Conservation (phyloP, 1,140 invertebrate species). For the Drosophila obscura region DNA sequence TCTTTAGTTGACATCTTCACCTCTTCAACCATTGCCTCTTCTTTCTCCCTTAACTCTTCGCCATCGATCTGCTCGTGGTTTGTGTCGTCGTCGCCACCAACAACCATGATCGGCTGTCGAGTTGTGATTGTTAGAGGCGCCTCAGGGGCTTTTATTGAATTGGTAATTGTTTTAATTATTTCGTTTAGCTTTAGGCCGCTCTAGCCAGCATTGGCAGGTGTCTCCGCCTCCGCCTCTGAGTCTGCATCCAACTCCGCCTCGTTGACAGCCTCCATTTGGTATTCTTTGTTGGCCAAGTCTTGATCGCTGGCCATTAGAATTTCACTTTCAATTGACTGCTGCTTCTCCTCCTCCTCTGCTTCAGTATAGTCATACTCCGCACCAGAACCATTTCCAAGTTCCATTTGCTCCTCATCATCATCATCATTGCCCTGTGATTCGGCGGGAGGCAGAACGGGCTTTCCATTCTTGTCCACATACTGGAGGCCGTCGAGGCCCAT, state of each 20-base stretch:
- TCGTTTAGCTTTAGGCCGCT: conserved; percentile 59
- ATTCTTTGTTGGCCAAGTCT: conserved; percentile 21
- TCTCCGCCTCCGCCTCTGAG: conserved; percentile 6
- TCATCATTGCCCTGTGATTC: conserved; percentile 6
- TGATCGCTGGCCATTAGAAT: conserved; percentile 64
- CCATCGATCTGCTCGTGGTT: conserved; percentile 19
- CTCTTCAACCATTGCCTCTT: conserved; percentile 7
- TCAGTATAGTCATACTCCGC: background rate
- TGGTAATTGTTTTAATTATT: conserved; percentile 71
- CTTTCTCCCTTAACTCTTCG: conserved; percentile 4
- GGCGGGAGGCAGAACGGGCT: conserved; percentile 54
- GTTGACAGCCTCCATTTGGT: conserved; percentile 1
- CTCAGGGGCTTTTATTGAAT: conserved; percentile 49
- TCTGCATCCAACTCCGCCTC: conserved; percentile 1
- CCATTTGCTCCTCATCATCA: conserved; percentile 23
- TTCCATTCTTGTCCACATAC: conserved; percentile 71
- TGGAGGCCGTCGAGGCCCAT: conserved; percentile 69
- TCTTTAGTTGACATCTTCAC: conserved; percentile 22
- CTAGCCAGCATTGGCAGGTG: conserved; percentile 59
- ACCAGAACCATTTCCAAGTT: conserved; percentile 18
- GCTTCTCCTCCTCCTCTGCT: conserved; percentile 7
- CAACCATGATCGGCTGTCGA: conserved; percentile 19
- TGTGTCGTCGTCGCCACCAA: conserved; percentile 32
- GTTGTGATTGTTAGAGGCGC: conserved; percentile 26
- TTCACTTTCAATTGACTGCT: conserved; percentile 64